Conservation (phyloP, 2,797 vertebrate species). For the Pipistrellus pygmaeus region DNA sequence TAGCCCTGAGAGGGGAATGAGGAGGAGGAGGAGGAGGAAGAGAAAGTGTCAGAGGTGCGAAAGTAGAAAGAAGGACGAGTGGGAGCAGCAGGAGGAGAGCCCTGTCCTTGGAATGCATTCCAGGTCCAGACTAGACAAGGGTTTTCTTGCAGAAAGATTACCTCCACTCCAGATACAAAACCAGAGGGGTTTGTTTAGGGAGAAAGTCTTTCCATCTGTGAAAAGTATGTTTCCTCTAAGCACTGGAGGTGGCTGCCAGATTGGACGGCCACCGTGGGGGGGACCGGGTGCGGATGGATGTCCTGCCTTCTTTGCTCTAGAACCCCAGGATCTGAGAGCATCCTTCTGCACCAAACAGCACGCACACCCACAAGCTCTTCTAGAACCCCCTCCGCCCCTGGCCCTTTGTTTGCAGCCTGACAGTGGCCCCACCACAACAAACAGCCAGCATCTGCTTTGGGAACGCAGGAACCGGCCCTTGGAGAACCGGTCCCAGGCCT, state of each 20-base stretch:
- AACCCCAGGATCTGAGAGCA: neutral
- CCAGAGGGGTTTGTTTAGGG: neutral
- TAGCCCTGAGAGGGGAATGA: too few species aligned
- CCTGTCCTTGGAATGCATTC: neutral
- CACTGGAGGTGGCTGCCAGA: neutral
- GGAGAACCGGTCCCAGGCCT: neutral
- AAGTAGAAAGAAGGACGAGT: neutral
- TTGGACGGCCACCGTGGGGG: neutral
- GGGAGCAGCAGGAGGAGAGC: too few species aligned
- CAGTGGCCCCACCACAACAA: neutral
- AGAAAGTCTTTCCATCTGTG: neutral
- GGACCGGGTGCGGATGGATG: neutral
- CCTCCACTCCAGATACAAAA: neutral
- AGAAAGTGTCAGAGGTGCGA: neutral
- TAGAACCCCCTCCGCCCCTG: neutral
- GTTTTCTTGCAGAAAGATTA: neutral
- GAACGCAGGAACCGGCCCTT: neutral
- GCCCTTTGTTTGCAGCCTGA: conserved; percentile 23
- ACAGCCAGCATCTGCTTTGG: neutral
- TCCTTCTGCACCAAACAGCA: neutral
- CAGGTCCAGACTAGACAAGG: neutral
- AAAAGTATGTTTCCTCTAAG: neutral
- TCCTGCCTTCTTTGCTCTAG: neutral
- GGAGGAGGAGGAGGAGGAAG: neutral
- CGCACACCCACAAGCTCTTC: rapidly evolving